Conservation (phyloP, 2,797 vertebrate genomes). For the Sebastes goodei region DNA sequence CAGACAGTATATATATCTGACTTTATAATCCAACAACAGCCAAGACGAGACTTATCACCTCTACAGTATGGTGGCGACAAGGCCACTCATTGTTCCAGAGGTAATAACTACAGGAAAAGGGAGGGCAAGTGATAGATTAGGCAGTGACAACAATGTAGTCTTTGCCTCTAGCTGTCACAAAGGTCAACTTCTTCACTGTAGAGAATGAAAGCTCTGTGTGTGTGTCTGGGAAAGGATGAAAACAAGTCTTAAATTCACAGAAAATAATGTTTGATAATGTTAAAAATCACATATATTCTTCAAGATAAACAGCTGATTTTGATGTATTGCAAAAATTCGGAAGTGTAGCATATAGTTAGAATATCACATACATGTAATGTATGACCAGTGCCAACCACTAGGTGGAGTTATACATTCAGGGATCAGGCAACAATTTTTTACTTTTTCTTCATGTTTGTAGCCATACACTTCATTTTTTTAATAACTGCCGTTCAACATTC, state of each 20-base stretch:
- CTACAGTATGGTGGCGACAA: background rate
- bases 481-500: background rate
- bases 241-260: background rate
- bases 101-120: background rate
- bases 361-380: background rate
- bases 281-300: background rate
- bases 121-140: background rate
- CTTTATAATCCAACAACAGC: background rate
- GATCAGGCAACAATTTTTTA: background rate
- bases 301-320: background rate
- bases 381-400: conserved; percentile 31
- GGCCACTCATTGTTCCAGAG: background rate
- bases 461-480: background rate
- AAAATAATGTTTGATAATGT: background rate
- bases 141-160: background rate
- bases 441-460: background rate
- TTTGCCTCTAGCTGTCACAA: background rate
- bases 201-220: background rate
- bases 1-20: background rate
- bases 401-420: conserved; percentile 49
- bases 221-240: background rate
- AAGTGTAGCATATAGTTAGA: background rate
- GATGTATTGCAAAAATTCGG: background rate
- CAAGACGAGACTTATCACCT: background rate
- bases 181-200: background rate